A percentile compares a stretch with the other conserved stretches of the same genome.
Evolutionary conservation across 2,888 invertebrate species (phyloP).

Genomic region (Nomada ferruginata): DNA sequence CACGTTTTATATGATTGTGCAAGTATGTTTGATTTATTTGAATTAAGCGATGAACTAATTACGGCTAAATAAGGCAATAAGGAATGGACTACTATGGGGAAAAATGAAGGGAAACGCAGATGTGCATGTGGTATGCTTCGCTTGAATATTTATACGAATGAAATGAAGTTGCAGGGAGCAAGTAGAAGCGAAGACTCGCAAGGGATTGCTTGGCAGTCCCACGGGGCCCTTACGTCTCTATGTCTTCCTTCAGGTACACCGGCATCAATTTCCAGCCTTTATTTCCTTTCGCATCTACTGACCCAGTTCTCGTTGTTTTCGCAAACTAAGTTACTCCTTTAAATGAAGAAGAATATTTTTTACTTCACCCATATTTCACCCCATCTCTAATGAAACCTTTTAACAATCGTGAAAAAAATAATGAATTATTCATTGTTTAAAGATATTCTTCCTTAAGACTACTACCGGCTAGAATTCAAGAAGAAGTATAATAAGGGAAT

Average conservation of each 20-base stretch:
- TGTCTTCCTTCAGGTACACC: constrained; percentile 44
- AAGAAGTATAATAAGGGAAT: too few relatives aligned
- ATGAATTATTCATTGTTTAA: background rate
- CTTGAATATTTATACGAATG: constrained; percentile 73
- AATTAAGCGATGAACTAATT: too few relatives aligned
- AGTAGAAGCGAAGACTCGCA: constrained; percentile 63
- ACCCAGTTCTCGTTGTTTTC: constrained; percentile 15
- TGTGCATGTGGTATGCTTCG: constrained; percentile 7
- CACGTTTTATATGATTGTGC: too few relatives aligned
- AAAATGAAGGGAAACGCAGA: constrained; percentile 7
- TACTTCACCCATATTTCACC: background rate
- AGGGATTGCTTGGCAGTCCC: constrained; percentile 54
- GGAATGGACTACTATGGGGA: background rate
- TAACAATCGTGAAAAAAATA: background rate
- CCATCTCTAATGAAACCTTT: background rate
- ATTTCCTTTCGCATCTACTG: constrained; percentile 7
- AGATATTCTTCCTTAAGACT: too few relatives aligned
- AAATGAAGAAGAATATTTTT: background rate
- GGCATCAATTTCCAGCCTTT: constrained; percentile 30
- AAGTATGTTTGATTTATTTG: too few relatives aligned
- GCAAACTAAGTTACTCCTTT: constrained; percentile 9
- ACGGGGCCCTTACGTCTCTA: constrained; percentile 31
- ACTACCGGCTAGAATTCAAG: too few relatives aligned
- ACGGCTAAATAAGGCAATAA: background rate
- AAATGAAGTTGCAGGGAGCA: constrained; percentile 71